Conservation (phyloP, 2,888 invertebrate genomes). For the Ennomos fuscantarius region DNA sequence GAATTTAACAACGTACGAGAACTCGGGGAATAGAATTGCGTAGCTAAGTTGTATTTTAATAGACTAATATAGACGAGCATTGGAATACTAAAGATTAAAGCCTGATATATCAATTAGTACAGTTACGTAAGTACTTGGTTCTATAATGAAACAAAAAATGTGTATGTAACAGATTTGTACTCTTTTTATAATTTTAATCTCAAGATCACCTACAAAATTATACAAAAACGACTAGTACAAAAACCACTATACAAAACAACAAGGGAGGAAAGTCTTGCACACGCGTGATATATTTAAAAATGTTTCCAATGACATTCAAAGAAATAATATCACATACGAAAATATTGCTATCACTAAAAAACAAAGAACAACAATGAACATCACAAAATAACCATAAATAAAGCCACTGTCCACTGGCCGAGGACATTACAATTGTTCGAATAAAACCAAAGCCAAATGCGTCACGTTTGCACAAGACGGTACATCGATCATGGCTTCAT, state of each 20-base stretch:
- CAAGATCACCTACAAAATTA: conserved; percentile 61
- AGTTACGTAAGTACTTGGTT: not conserved
- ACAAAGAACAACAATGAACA: not conserved
- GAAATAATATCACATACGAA: conserved; percentile 26
- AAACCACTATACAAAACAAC: conserved; percentile 53
- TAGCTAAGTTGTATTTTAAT: too few species aligned
- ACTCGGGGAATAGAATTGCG: too few species aligned
- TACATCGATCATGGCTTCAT: conserved; percentile 74
- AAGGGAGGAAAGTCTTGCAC: conserved; percentile 37
- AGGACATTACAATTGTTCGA: not conserved
- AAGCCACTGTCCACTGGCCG: not conserved
- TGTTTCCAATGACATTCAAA: conserved; percentile 10
- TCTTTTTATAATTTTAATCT: conserved; percentile 55
- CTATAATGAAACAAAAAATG: conserved; percentile 24
- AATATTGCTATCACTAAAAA: conserved; percentile 13
- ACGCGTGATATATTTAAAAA: conserved; percentile 35
- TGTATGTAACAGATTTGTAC: conserved; percentile 60
- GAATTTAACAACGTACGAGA: too few species aligned
- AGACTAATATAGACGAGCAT: too few species aligned
- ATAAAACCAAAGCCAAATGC: not conserved
- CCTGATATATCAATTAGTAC: too few species aligned
- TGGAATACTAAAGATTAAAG: too few species aligned
- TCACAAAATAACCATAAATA: conserved; percentile 5
- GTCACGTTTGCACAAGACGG: conserved; percentile 19
- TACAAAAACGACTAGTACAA: conserved; percentile 55